These are phyloP conservation scores for Eupithecia subfuscata DNA, from an alignment of 2,888 invertebrate genomes.

Conservation along the genomic window DNA sequence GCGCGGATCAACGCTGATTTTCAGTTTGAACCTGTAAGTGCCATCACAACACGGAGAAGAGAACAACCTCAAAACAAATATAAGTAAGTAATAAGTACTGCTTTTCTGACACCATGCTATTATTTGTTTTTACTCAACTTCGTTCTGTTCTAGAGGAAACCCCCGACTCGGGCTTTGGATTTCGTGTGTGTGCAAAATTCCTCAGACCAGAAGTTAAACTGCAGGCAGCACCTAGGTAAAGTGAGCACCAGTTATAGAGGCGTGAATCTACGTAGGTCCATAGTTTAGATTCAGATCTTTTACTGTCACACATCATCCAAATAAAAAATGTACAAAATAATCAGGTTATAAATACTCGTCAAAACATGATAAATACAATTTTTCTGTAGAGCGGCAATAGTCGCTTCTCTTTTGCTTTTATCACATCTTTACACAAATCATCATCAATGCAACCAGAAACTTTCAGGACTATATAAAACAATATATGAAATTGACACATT, in stretches of 20 bases:
- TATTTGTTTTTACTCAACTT: neutral
- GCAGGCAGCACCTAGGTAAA: neutral
- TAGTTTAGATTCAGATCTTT: neutral
- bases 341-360: neutral
- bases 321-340: neutral
- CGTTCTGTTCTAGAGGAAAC: neutral
- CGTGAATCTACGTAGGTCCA: too few relatives aligned
- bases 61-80: too few relatives aligned
- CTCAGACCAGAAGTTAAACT: too few relatives aligned
- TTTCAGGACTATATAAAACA: slow-evolving; percentile 64
- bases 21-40: too few relatives aligned
- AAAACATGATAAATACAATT: too few relatives aligned
- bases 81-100: too few relatives aligned
- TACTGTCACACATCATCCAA: neutral
- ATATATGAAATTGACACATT: slow-evolving; percentile 64
- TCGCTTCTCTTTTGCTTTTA: neutral
- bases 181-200: too few relatives aligned
- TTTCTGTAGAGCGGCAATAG: neutral
- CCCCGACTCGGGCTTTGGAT: neutral
- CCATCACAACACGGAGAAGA: too few relatives aligned
- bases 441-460: neutral
- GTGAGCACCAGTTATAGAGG: neutral
- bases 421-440: neutral
- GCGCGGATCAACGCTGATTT: too few relatives aligned
- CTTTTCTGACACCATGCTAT: neutral